Percentiles rank a stretch among this genome's conserved stretches.
Evolutionary conservation across 64 coral and sea anemone species (phyloP).

Genomic region (Dendrophyllia cribrosa): DNA sequence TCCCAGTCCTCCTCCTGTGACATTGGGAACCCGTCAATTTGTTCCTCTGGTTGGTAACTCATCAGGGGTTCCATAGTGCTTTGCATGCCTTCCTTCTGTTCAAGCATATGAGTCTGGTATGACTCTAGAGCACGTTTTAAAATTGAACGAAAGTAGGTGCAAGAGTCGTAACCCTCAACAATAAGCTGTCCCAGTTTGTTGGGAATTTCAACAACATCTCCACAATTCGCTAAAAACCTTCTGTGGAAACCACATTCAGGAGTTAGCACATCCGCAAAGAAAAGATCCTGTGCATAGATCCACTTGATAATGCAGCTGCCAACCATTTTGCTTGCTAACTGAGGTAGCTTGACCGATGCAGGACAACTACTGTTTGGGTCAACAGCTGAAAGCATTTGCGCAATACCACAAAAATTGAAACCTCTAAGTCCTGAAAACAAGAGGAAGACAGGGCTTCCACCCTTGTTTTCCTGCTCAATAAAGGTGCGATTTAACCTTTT

Average conservation of each 20-base stretch:
- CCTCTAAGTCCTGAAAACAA: constrained; percentile 11
- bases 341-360: neutral
- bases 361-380: neutral
- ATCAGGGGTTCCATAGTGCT: neutral
- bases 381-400: constrained; percentile 13
- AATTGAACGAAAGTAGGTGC: neutral
- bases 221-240: neutral
- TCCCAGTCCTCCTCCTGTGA: constrained; percentile 48
- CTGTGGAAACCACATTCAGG: neutral
- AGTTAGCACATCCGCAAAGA: neutral
- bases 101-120: neutral
- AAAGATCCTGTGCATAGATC: constrained; percentile 6
- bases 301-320: constrained; percentile 12
- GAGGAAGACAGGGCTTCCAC: neutral
- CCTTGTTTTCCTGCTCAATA: neutral
- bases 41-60: neutral
- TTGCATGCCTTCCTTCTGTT: neutral
- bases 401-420: constrained; percentile 10
- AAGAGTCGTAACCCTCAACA: neutral
- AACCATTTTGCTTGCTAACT: neutral
- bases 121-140: neutral
- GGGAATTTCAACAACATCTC: neutral
- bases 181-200: constrained; percentile 21
- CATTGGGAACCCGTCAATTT: neutral
- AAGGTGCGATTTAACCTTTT: neutral